Evolutionary conservation across 2,797 vertebrate genomes (phyloP), one percentile per base, ranked within the genome.

Genomic region (Ataeniobius toweri): DNA sequence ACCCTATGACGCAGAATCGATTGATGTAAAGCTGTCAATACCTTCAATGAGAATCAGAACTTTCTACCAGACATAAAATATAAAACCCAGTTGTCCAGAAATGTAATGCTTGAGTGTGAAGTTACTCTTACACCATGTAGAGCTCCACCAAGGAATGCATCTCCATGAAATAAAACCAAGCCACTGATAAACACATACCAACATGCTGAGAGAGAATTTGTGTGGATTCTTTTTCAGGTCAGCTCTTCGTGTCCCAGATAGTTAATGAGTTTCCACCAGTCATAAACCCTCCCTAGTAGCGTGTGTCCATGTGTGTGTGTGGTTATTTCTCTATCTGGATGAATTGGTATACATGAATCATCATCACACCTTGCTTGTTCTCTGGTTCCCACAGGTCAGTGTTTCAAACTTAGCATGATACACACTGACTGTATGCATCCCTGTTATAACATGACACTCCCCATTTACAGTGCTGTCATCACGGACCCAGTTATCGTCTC

Each of bases 401-500:
- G 79, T 87, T 75, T 88, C 85, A 86, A 87, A 84, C 80, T 75
- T 1, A 50, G 84, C 83, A 88, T 89, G 91, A 89, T 87, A 91
- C 91, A 88, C 90, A 91, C 76, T 75, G 88, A 76, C 79, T 89
- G 85, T 76, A 88, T 80, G 83, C 65, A 86, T 89, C 82, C 89
- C 88, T 88, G 91, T 90, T 87, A 89, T 86, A 89, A 89, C 80
- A 88, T 92, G 92, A 92, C 89, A 90, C 82, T 82, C 88, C 89
- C 89, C 80, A 89, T 95, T 96, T 91, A 92, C 92, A 88, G 94
- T 84, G 93, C 94, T 94, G 95, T 92, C 93, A 91, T 93, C 92
- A 91, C 89, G 92, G 93, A 96, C 95, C 94, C 94, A 95, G 94
- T 96, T 91, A 92, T 75, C 58, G 71, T 94, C 93, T 95, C 93